Base-by-base conservation (phyloP, 2,113 vertebrate species). In the Ceyx margarethae region DNA sequence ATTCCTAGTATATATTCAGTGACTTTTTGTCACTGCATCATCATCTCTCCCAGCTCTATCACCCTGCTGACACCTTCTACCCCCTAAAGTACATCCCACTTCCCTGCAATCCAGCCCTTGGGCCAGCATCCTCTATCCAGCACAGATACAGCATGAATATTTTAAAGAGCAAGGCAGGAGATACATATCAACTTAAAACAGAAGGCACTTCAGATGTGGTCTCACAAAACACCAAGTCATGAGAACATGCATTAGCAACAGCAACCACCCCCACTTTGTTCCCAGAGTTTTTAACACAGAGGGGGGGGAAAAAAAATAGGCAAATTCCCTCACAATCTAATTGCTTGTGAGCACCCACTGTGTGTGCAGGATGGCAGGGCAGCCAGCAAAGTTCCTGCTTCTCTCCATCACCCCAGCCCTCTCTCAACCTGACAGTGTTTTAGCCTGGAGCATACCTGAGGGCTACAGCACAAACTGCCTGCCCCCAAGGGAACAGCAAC, bases 371-470 rank as follows among this genome's bases (percentile, higher is more conserved):
- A 78, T 68, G 65, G 58, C 48, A 71, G 53, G 51, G 75, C 56
- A 89, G 78, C 23, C 37, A 40, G 53, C 42, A 92, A 83, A 85
- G 57, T 65, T 43, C 26, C n/a, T 56, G 18, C 48, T 81, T 66
- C 53, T 50, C 85, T 81, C 31, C 56, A 46, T 88, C 82, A 61
- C 33, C 46, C 50, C 66, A 45, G 64, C 28, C 71, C 50, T 54
- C 35, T 89, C 88, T 66, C 79, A 35, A 61, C 81, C 74, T 89
- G 79, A 92, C 92, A 91, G 65, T 50, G 61, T 62, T 86, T 90
- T 92, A 88, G 94, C 94, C 94, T 81, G 87, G 33, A 87, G 96
- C 92, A 42, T 68, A 81, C 78, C 82, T 58, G 75, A 89, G 50
- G 86, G 89, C 86, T 88, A 77, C 77, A 84, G 81, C 89, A 85